A percentile compares a stretch with the other conserved stretches of the same genome.
phyloP scores from a whole-genome alignment of 2,113 vertebrate genomes.

The Rhegmatorhina hoffmannsi region DNA sequence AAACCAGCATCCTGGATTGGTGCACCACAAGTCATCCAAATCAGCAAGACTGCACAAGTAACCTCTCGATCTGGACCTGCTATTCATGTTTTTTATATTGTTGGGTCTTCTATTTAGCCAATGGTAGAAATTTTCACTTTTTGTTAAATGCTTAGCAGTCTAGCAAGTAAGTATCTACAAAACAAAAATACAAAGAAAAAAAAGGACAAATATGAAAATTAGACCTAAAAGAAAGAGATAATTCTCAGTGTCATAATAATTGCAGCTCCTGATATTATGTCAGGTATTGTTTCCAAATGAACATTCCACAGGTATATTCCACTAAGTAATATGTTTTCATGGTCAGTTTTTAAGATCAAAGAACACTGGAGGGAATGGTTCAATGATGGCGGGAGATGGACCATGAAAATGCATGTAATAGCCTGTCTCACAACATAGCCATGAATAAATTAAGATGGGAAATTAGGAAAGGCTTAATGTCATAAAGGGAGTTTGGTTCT shows the following conservation, averaged over 20 bases:
- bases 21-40: background rate
- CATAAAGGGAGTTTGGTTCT: background rate
- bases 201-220: background rate
- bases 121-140: background rate
- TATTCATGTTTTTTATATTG: background rate
- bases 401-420: background rate
- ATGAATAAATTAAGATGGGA: background rate
- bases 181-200: background rate
- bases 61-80: background rate
- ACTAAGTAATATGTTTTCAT: background rate
- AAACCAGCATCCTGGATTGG: background rate
- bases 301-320: background rate
- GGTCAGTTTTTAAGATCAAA: background rate
- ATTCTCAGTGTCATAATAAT: background rate
- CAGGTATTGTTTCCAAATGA: background rate
- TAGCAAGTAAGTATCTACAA: background rate
- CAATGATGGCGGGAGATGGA: background rate
- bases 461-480: background rate
- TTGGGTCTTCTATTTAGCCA: background rate
- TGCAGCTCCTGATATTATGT: background rate
- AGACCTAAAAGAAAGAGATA: background rate
- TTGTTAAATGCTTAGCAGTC: background rate
- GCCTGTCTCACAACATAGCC: background rate
- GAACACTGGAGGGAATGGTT: background rate
- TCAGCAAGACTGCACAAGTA: background rate